Evolutionary conservation across 1,140 invertebrate species (phyloP).

Genomic region (Penaeus chinensis): DNA sequence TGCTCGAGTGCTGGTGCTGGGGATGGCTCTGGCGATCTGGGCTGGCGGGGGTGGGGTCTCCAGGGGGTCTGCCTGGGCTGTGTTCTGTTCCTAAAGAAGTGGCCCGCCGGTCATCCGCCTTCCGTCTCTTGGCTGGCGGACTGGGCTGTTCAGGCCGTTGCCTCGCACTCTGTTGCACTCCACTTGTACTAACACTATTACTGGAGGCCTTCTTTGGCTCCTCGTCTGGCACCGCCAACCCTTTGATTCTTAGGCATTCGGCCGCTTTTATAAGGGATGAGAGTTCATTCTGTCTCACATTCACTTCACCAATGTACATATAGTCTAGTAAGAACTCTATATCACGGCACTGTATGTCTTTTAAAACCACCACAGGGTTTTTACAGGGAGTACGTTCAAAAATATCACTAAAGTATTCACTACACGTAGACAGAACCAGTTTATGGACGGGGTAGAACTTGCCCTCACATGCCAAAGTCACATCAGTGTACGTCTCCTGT

Average conservation of each 20-base stretch:
- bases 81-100: slow-evolving; percentile 30
- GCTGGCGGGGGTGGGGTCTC: slow-evolving; percentile 14
- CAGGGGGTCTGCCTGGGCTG: slow-evolving; percentile 52
- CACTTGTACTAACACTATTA: slow-evolving; percentile 32
- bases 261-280: slow-evolving; percentile 54
- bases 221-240: slow-evolving; percentile 52
- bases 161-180: slow-evolving; percentile 11
- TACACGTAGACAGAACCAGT: slow-evolving; percentile 56
- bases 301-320: slow-evolving; percentile 59
- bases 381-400: slow-evolving; percentile 58
- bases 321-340: slow-evolving; percentile 52
- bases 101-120: slow-evolving; percentile 36
- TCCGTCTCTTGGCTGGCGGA: slow-evolving; percentile 49
- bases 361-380: slow-evolving; percentile 52
- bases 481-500: slow-evolving; percentile 54
- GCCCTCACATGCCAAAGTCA: slow-evolving; percentile 54
- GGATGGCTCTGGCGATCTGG: slow-evolving; percentile 21
- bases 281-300: slow-evolving; percentile 56
- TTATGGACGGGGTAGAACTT: slow-evolving; percentile 58
- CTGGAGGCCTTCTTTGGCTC: slow-evolving; percentile 47
- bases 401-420: slow-evolving; percentile 56
- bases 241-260: slow-evolving; percentile 53
- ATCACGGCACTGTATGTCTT: slow-evolving; percentile 54
- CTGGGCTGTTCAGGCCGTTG: slow-evolving; percentile 48
- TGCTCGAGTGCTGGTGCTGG: neutral